These are phyloP conservation scores for Ciconia maguari DNA, from an alignment of 2,113 vertebrate genomes.

Conservation along the genomic window DNA sequence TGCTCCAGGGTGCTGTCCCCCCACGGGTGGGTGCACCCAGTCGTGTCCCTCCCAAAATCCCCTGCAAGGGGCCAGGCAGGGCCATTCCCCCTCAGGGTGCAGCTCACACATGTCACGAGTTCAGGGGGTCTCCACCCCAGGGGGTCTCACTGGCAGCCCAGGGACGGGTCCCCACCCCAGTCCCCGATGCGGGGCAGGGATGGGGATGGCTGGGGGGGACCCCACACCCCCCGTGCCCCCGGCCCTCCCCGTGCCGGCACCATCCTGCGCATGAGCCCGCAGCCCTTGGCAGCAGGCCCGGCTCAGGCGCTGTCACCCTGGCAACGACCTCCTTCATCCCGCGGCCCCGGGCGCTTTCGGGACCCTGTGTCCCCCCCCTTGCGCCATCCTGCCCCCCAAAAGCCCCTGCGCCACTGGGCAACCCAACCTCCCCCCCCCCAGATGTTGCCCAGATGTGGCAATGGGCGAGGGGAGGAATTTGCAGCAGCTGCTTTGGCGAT, in stretches of 20 bases:
- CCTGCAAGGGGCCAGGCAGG: not conserved
- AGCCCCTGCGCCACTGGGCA: not conserved
- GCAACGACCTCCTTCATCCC: conserved; percentile 71
- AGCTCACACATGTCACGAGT: not conserved
- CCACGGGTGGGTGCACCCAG: fast-evolving
- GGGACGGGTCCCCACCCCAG: not conserved
- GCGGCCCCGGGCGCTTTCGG: not conserved
- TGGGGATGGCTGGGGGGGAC: not conserved
- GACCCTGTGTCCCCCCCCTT: not conserved
- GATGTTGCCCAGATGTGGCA: not conserved
- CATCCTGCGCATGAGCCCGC: conserved; percentile 10
- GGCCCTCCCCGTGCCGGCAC: not conserved
- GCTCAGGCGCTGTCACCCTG: conserved; percentile 55
- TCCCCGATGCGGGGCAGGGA: fast-evolving
- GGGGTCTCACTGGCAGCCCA: not conserved
- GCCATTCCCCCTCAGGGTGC: not conserved
- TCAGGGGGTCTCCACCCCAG: not conserved
- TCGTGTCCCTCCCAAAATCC: not conserved
- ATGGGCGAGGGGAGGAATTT: not conserved
- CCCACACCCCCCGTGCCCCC: not conserved
- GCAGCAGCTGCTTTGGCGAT: not conserved
- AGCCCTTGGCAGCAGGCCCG: not conserved
- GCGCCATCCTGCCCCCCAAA: not conserved
- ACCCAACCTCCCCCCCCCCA: not conserved
- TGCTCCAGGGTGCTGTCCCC: not conserved